Conservation (phyloP, 2,113 vertebrate species). For the Podarcis raffonei region DNA sequence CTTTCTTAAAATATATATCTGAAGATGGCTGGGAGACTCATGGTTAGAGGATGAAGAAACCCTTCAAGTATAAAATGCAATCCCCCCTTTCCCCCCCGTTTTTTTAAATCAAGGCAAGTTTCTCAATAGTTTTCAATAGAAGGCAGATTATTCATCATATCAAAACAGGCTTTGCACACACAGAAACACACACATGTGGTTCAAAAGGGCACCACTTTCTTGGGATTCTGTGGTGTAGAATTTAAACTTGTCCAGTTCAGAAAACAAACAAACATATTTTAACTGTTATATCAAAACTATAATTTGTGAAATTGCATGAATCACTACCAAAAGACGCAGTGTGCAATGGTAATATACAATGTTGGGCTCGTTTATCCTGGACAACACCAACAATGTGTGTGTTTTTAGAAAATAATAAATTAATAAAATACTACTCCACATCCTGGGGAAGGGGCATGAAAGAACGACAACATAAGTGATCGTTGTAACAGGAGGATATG, state of each 20-base stretch:
- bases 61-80: background rate
- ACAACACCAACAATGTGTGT: conserved; percentile 11
- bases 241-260: background rate
- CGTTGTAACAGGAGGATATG: conserved; percentile 24
- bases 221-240: background rate
- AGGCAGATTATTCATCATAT: background rate
- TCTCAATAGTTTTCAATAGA: background rate
- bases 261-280: conserved; percentile 8
- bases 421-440: conserved; percentile 43
- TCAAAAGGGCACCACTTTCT: conserved; percentile 7
- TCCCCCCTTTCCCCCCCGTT: too few species aligned
- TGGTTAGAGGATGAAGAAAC: background rate
- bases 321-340: conserved; percentile 32
- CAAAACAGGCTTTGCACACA: background rate
- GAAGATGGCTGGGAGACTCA: accelerated
- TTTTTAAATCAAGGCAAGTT: background rate
- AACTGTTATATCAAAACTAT: background rate
- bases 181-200: background rate
- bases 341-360: background rate
- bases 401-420: background rate
- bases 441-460: background rate
- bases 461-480: background rate
- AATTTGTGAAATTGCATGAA: conserved; percentile 6
- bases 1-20: background rate
- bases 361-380: background rate